Conservation (phyloP, 2,888 invertebrate species). For the Tupiocoris notatus region DNA sequence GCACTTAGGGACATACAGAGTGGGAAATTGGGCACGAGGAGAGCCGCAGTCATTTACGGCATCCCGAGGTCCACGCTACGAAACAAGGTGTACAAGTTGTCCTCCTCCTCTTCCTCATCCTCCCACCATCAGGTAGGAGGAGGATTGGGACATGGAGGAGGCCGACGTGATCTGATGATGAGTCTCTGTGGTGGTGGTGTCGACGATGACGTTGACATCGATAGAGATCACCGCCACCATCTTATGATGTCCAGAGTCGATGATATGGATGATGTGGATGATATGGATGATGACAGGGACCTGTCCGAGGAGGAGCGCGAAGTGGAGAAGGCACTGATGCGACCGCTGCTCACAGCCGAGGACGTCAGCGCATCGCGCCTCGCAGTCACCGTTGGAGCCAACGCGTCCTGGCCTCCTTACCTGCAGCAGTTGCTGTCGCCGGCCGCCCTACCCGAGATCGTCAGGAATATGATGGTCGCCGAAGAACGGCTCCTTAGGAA, state of each 20-base stretch:
- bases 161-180: slow-evolving; percentile 55
- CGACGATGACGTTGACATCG: not conserved
- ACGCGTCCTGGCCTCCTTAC: slow-evolving; percentile 49
- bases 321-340: slow-evolving; percentile 58
- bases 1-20: slow-evolving; percentile 93
- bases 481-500: slow-evolving; percentile 58
- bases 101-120: slow-evolving; percentile 50
- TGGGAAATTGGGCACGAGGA: slow-evolving; percentile 85
- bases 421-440: slow-evolving; percentile 59
- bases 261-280: slow-evolving; percentile 57
- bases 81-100: slow-evolving; percentile 89
- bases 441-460: slow-evolving; percentile 58
- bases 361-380: slow-evolving; percentile 59
- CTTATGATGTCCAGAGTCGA: slow-evolving; percentile 47
- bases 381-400: slow-evolving; percentile 53
- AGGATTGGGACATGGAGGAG: slow-evolving; percentile 54
- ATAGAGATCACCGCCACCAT: not conserved
- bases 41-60: slow-evolving; percentile 93
- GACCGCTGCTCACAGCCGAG: slow-evolving; percentile 61
- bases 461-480: slow-evolving; percentile 59
- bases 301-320: slow-evolving; percentile 54
- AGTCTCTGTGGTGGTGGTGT: not conserved
- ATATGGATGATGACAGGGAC: slow-evolving; percentile 57
- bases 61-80: slow-evolving; percentile 94
- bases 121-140: not conserved